A percentile compares a stretch with the other conserved stretches of the same genome.
Evolutionary conservation across 2,888 invertebrate species (phyloP).

Genomic region (Epinotia nisella): DNA sequence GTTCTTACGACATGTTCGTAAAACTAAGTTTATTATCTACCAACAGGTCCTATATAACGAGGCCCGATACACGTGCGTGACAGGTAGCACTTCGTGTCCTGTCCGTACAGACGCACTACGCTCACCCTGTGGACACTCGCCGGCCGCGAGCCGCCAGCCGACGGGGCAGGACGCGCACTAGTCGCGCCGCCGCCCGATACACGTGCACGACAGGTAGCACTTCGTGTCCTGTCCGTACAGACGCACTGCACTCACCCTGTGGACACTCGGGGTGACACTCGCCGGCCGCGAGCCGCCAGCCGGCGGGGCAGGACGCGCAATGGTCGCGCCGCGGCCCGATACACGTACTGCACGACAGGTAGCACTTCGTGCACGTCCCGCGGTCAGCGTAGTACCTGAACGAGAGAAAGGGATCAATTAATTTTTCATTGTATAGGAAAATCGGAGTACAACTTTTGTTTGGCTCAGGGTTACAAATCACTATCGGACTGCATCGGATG

Average conservation of each 20-base stretch:
- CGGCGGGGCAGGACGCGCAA: conserved; percentile 92
- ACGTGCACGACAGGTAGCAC: conserved; percentile 86
- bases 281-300: conserved; percentile 92
- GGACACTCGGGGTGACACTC: conserved; percentile 95
- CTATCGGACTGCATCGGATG: too few species aligned
- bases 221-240: conserved; percentile 73
- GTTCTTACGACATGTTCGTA: too few species aligned
- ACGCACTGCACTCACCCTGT: conserved; percentile 82
- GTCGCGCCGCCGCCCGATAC: too few species aligned
- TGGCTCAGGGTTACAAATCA: too few species aligned
- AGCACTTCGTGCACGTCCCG: conserved; percentile 92
- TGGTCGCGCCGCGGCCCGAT: conserved; percentile 93
- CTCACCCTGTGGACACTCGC: conserved; percentile 85
- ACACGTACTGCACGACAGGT: conserved; percentile 93
- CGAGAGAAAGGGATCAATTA: conserved; percentile 27
- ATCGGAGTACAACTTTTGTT: too few species aligned
- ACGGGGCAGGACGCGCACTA: conserved; percentile 77
- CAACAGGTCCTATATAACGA: too few species aligned
- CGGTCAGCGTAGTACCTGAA: conserved; percentile 93
- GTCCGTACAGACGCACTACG: neutral
- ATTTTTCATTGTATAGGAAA: neutral
- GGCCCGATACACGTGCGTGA: too few species aligned
- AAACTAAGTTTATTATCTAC: too few species aligned
- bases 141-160: conserved; percentile 92
- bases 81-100: too few species aligned